phyloP scores from a whole-genome alignment of 2,888 invertebrate species.

The Melinaea menophilus region DNA sequence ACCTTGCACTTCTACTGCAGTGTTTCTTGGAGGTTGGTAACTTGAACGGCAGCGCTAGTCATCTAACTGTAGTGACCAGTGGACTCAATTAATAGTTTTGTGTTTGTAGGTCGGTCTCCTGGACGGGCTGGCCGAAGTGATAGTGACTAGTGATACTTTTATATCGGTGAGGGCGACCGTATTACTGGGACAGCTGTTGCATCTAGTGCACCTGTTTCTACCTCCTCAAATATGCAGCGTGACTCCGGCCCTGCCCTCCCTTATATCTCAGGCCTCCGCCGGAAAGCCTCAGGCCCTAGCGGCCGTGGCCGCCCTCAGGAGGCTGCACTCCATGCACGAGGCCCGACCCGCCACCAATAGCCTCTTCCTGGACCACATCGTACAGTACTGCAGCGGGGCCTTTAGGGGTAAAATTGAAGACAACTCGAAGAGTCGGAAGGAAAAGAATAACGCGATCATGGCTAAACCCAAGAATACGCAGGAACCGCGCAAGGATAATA shows the following conservation, averaged over 20 bases:
- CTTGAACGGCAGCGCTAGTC: not conserved
- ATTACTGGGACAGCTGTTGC: constrained; percentile 91
- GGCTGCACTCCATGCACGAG: constrained; percentile 88
- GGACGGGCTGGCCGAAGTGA: constrained; percentile 93
- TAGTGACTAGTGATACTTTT: constrained; percentile 91
- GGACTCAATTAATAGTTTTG: not conserved
- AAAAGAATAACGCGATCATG: constrained; percentile 64
- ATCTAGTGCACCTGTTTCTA: constrained; percentile 89
- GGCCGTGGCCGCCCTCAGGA: constrained; percentile 88
- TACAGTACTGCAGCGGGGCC: constrained; percentile 77
- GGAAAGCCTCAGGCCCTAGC: constrained; percentile 89
- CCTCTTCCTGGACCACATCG: constrained; percentile 88
- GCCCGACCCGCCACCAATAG: constrained; percentile 89
- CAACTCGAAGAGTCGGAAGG: constrained; percentile 57
- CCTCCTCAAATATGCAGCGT: constrained; percentile 92
- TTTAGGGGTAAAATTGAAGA: constrained; percentile 56
- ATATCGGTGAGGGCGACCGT: constrained; percentile 95
- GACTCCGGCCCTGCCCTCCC: constrained; percentile 88
- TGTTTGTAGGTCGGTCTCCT: constrained; percentile 83
- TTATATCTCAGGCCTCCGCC: constrained; percentile 87
- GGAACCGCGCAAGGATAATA: constrained; percentile 54
- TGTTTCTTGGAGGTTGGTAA: constrained; percentile 86
- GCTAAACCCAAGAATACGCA: constrained; percentile 46
- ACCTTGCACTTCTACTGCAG: constrained; percentile 91
- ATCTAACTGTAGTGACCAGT: not conserved